phyloP scores from a whole-genome alignment of 2,113 vertebrate species.

The rabbit (Oryctolagus cuniculus) region DNA sequence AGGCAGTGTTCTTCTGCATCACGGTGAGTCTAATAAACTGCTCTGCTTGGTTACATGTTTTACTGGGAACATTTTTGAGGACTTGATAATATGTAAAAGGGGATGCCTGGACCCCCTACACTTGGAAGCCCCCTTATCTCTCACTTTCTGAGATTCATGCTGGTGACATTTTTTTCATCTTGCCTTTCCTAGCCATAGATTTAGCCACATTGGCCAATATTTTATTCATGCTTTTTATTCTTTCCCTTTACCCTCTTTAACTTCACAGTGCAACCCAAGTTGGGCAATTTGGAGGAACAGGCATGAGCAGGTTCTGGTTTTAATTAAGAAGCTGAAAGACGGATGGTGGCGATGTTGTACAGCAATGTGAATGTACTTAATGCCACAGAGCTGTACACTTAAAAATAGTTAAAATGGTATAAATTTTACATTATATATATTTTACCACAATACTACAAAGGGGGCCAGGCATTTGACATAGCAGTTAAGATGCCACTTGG shows the following conservation, averaged over 20 bases:
- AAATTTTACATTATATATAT: not conserved
- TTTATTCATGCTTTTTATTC: slow-evolving; percentile 19
- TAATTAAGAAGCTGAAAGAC: slow-evolving; percentile 13
- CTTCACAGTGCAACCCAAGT: slow-evolving; percentile 21
- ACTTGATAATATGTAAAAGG: slow-evolving; percentile 57
- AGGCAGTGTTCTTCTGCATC: not conserved
- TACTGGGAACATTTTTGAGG: not conserved
- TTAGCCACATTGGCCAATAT: slow-evolving; percentile 5
- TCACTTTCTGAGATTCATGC: slow-evolving; percentile 38
- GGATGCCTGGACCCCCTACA: not conserved
- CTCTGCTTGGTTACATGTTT: slow-evolving; percentile 38
- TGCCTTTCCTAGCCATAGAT: slow-evolving; percentile 15
- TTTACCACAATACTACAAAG: too few species aligned
- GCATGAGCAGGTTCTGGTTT: slow-evolving; percentile 25
- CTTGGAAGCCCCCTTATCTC: slow-evolving; percentile 29
- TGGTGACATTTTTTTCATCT: slow-evolving; percentile 69
- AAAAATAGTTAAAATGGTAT: slow-evolving; percentile 23
- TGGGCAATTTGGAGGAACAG: slow-evolving; percentile 27
- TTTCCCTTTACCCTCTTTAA: slow-evolving; percentile 47
- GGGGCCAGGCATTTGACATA: too few species aligned
- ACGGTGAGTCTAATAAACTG: not conserved
- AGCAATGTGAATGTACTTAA: not conserved
- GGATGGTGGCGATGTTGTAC: not conserved
- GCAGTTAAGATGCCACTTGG: too few species aligned
- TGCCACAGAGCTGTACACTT: not conserved